Evolutionary conservation across 1,140 invertebrate genomes (phyloP), one percentile per base, ranked within the genome.

Genomic region (Phymorhynchus buccinoides): DNA sequence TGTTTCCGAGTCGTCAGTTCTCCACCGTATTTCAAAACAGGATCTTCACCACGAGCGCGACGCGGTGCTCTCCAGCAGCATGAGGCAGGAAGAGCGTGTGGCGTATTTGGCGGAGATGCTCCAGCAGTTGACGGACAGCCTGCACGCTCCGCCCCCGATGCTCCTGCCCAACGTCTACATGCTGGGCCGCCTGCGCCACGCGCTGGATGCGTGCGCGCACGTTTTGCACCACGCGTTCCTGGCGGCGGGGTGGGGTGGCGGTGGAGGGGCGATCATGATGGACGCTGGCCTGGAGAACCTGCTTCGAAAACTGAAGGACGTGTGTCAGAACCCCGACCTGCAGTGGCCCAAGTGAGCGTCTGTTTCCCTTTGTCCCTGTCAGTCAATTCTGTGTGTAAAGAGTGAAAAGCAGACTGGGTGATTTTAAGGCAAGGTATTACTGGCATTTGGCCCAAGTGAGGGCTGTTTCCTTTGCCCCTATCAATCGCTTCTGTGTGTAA

Each of bases 301-400:
- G 52, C 80, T 81, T 52, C 32, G 18, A 3, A 56, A 48, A 27
- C 56, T 81, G 18, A n/a, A 66, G 80, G 18, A 18, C 22, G 3
- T 66, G 32, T 81, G 48, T 14, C 52, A n/a, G 32, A 27, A 81
- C 39, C 22, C 14, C 6, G 35, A 22, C 32, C 27, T 18, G 1
- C 52, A 66, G 37, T 81, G 80, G 80, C 80, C 80, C 12, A 81
- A 81, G 80, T 81, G 22, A 81, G 80, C 4, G 9, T n/a, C n/a
- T n/a, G n/a, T n/a, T n/a, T n/a, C n/a, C n/a, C n/a, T n/a, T n/a
- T n/a, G n/a, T n/a, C n/a, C n/a, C n/a, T n/a, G n/a, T n/a, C n/a
- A n/a, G n/a, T n/a, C n/a, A n/a, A n/a, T n/a, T n/a, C n/a, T n/a
- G n/a, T n/a, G n/a, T n/a, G n/a, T n/a, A n/a, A n/a, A n/a, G n/a